Base-by-base conservation (phyloP, 2,888 invertebrate genomes). In the Nebria salina region DNA sequence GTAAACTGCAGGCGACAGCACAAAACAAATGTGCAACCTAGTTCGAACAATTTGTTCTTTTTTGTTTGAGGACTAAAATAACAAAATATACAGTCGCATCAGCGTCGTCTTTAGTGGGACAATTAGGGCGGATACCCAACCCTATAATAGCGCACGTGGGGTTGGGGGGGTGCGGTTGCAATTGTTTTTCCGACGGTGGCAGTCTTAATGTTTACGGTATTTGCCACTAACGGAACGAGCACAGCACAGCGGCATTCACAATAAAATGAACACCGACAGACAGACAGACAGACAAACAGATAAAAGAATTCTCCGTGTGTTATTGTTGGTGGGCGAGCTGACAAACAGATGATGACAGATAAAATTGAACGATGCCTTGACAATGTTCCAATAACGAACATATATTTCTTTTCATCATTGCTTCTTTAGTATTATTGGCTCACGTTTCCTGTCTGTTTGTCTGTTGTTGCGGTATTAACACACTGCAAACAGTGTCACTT, bases 321-420 rank as follows among this genome's bases (percentile, higher is more conserved):
- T 76, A 66, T 26, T 41, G 78, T 41, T 25, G 11, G n/a, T 15
- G 5, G 34, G 42, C 66, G 66, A 78, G 34, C 34, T 34, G 78
- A 78, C 78, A 78, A 70, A 80, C 80, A 80, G 80, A 75, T 80
- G 72, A 78, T 64, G 75, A 41, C 80, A 75, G 80, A 80, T 80
- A 80, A 70, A 80, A 42, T 75, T 68, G 64, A 77, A 42, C 42
- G 73, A 5, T n/a, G 26, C 25, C 8, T 34, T 41, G 70, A 73
- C 64, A 66, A 80, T 80, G 80, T 80, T 75, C 72, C 80, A 80
- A 80, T 79, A 79, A 79, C 74, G 68, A 66, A 73, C 20, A 65
- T 8, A 13, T 34, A 34, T 34, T 2, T 54, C 54, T 54, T 54
- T 54, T 54, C 54, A 54, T 13, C 13, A 54, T 54, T 54, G 54